These are phyloP conservation scores for Motacilla tschutschensis DNA, from an alignment of 2,113 vertebrate genomes.

Conservation along the genomic window DNA sequence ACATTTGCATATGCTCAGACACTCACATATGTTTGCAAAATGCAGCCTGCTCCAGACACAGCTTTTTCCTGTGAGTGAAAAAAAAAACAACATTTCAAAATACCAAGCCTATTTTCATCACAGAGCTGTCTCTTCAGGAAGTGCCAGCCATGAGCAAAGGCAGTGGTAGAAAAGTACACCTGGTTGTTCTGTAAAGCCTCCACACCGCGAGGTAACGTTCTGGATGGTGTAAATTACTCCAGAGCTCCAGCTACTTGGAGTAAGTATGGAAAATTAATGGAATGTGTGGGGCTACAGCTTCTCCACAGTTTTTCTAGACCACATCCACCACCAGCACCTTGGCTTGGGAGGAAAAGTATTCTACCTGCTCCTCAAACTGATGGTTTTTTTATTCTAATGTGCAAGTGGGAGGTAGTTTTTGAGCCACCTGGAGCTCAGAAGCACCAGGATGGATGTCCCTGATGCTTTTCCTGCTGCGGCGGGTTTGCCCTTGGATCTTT, in stretches of 20 bases:
- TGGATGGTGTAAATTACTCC: not conserved
- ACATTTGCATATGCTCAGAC: slow-evolving; percentile 45
- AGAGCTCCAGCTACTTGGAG: not conserved
- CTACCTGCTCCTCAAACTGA: not conserved
- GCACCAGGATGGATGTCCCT: rapidly evolving
- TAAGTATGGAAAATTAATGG: not conserved
- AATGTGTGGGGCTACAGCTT: not conserved
- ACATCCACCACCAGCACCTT: not conserved
- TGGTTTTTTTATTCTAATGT: rapidly evolving
- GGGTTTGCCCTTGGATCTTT: not conserved
- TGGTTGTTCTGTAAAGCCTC: not conserved
- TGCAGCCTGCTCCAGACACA: not conserved
- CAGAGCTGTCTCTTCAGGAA: not conserved
- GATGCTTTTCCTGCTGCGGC: not conserved
- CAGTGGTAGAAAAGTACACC: not conserved
- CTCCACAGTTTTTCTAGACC: not conserved
- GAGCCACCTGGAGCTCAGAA: not conserved
- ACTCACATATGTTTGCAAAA: slow-evolving; percentile 29
- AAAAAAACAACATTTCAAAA: not conserved
- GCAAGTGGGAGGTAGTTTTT: not conserved
- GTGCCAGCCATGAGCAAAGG: not conserved
- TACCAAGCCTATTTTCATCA: not conserved
- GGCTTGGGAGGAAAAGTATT: not conserved
- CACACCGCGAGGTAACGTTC: rapidly evolving
- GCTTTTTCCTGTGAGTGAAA: not conserved